Percentiles rank a stretch among this genome's conserved stretches.
phyloP scores from a whole-genome alignment of 2,888 invertebrate species.

The Dasypogon diadema region DNA sequence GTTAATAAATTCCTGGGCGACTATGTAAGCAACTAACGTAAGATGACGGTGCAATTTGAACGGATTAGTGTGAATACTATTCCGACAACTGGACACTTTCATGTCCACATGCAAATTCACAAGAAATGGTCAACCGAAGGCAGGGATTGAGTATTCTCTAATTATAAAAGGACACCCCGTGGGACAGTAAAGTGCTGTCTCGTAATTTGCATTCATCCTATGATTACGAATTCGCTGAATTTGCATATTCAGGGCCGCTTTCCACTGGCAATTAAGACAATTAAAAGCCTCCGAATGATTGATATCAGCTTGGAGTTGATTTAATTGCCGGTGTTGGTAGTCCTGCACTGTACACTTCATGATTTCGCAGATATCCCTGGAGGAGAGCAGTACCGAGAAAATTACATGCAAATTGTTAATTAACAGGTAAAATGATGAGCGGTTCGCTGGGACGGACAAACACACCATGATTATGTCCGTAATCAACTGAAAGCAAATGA shows the following conservation, averaged over 20 bases:
- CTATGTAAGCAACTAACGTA: slow-evolving; percentile 20
- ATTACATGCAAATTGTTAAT: slow-evolving; percentile 47
- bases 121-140: slow-evolving; percentile 40
- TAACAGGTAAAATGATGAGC: slow-evolving; percentile 46
- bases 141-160: slow-evolving; percentile 33
- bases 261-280: slow-evolving; percentile 45
- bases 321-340: slow-evolving; percentile 40
- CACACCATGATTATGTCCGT: slow-evolving; percentile 24
- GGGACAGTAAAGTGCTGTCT: slow-evolving; percentile 39
- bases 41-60: slow-evolving; percentile 30
- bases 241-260: slow-evolving; percentile 40
- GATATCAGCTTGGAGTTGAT: slow-evolving; percentile 45
- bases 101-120: background rate
- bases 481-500: slow-evolving; percentile 20
- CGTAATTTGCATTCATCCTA: slow-evolving; percentile 46
- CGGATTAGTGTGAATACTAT: slow-evolving; percentile 14
- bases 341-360: slow-evolving; percentile 1
- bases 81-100: background rate
- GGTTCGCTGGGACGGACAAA: slow-evolving; percentile 12
- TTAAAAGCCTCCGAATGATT: slow-evolving; percentile 46
- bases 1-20: slow-evolving; percentile 6
- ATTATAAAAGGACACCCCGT: slow-evolving; percentile 41
- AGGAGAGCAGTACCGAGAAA: slow-evolving; percentile 1
- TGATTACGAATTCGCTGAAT: slow-evolving; percentile 43
- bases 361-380: background rate